Percentiles rank a stretch among this genome's conserved stretches.
Evolutionary conservation across 2,797 vertebrate genomes (phyloP).

Genomic region (Sebastes reedi): DNA sequence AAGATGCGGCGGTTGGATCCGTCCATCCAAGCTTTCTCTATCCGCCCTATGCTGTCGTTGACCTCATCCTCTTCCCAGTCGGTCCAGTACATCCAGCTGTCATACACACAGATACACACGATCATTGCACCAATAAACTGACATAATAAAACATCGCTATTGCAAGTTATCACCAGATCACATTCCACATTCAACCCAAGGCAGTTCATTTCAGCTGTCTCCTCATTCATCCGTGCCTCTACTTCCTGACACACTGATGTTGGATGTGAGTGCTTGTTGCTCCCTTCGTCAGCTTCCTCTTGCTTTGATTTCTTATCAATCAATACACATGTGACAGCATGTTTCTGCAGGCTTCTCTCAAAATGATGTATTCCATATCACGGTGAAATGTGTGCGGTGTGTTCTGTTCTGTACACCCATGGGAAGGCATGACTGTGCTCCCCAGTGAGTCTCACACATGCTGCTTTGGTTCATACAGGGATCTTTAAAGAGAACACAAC

Average conservation of each 20-base stretch:
- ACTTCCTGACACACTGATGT: slow-evolving; percentile 22
- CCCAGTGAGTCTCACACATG: background rate
- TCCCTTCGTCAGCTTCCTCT: slow-evolving; percentile 7
- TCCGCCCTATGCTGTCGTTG: slow-evolving; percentile 96
- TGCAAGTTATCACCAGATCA: background rate
- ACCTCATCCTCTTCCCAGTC: slow-evolving; percentile 99
- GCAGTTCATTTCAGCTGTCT: slow-evolving; percentile 13
- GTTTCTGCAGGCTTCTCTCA: slow-evolving; percentile 37
- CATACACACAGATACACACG: slow-evolving; percentile 1
- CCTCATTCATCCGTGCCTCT: slow-evolving; percentile 20
- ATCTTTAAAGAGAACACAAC: slow-evolving; percentile 12
- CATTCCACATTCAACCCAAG: slow-evolving; percentile 7
- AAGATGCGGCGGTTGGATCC: slow-evolving; percentile 92
- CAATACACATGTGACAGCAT: slow-evolving; percentile 44
- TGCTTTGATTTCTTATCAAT: slow-evolving; percentile 58
- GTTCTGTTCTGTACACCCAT: slow-evolving; percentile 2
- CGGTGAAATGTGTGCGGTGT: slow-evolving; percentile 4
- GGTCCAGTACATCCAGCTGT: slow-evolving; percentile 99
- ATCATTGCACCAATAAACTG: background rate
- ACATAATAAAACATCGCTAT: background rate
- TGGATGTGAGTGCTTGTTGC: slow-evolving; percentile 15
- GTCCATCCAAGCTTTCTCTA: slow-evolving; percentile 99
- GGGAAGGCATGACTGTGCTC: slow-evolving; percentile 2
- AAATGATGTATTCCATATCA: slow-evolving; percentile 30
- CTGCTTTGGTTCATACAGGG: slow-evolving; percentile 15